These are phyloP conservation scores for Heliocidaris tuberculata DNA, from an alignment of 35 echinoderm and acorn worm genomes.

Conservation along the genomic window DNA sequence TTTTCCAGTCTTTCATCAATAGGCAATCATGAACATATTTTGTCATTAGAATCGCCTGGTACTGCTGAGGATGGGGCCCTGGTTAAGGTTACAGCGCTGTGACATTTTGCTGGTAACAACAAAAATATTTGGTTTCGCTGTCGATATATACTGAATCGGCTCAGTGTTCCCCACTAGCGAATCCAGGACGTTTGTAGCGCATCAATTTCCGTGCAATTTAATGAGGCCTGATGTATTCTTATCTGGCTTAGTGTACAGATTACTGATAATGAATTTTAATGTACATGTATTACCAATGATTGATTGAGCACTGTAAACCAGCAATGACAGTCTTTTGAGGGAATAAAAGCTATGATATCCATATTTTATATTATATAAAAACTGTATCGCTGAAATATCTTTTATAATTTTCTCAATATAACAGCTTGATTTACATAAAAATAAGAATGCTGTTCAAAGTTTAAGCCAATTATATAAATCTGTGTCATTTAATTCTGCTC, in stretches of 20 bases:
- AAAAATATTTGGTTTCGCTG: constrained; percentile 4
- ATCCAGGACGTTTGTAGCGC: neutral
- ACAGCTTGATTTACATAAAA: too few relatives aligned
- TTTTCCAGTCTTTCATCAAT: constrained; percentile 11
- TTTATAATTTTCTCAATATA: too few relatives aligned
- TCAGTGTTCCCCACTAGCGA: neutral
- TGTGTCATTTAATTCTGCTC: too few relatives aligned
- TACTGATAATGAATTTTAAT: neutral
- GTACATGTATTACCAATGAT: neutral
- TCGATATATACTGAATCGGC: neutral
- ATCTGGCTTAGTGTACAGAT: neutral
- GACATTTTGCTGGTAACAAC: constrained; percentile 1
- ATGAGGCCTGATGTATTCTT: neutral
- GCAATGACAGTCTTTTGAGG: neutral
- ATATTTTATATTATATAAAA: neutral
- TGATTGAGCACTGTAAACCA: neutral
- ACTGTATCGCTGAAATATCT: too few relatives aligned
- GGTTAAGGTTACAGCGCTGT: neutral
- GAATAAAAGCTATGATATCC: neutral
- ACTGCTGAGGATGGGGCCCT: neutral
- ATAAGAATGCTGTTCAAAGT: too few relatives aligned
- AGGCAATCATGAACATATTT: neutral
- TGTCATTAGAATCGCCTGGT: neutral
- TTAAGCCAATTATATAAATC: too few relatives aligned
- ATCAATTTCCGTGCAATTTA: constrained; percentile 1